These are phyloP conservation scores for Akabosia matsudoensis DNA, from an alignment of 1,140 invertebrate genomes.

Conservation along the genomic window DNA sequence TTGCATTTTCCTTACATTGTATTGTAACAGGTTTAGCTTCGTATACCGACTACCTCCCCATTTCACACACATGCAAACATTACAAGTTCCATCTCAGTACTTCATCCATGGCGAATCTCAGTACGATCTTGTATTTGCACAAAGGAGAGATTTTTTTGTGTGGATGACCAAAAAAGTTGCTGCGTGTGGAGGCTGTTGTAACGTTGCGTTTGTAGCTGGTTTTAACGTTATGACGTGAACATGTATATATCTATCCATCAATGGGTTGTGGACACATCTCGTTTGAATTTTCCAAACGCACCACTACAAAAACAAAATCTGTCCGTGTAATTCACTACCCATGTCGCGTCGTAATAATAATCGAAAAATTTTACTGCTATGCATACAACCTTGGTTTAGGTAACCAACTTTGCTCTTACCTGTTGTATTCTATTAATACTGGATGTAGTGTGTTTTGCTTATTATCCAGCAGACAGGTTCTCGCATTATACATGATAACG, in stretches of 20 bases:
- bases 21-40: not conserved
- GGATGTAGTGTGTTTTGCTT: too few relatives aligned
- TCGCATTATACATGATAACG: too few relatives aligned
- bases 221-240: too few relatives aligned
- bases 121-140: not conserved
- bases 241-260: too few relatives aligned
- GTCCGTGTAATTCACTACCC: not conserved
- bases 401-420: too few relatives aligned
- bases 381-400: constrained; percentile 6
- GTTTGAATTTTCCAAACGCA: not conserved
- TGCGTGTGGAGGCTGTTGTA: too few relatives aligned
- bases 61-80: not conserved
- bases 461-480: too few relatives aligned
- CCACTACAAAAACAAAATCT: not conserved
- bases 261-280: too few relatives aligned
- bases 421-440: too few relatives aligned
- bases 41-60: not conserved
- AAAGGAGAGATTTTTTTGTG: not conserved
- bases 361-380: not conserved
- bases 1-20: not conserved
- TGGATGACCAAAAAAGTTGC: too few relatives aligned
- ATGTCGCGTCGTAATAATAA: not conserved
- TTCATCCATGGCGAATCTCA: too few relatives aligned
- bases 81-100: not conserved
- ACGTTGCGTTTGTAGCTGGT: too few relatives aligned